Evolutionary conservation across 1,140 invertebrate species (phyloP).

Genomic region (Calycopis cecrops): DNA sequence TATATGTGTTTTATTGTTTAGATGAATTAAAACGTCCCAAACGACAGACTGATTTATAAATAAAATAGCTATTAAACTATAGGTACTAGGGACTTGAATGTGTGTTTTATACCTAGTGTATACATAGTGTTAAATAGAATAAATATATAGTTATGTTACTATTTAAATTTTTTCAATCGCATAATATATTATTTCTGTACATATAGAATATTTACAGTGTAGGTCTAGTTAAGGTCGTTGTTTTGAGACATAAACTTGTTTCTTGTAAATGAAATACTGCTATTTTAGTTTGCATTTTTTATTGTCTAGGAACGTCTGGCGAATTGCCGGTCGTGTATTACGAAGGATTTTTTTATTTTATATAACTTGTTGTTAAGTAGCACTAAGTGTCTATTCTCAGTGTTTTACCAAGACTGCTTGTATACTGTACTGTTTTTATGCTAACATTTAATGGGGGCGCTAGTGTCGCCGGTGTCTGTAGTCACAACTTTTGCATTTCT

Average conservation of each 20-base stretch:
- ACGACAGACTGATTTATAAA: conserved; percentile 73
- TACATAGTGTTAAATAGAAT: conserved; percentile 69
- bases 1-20: conserved; percentile 65
- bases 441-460: conserved; percentile 49
- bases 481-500: conserved; percentile 73
- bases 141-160: conserved; percentile 68
- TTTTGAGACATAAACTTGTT: conserved; percentile 64
- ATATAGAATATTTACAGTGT: conserved; percentile 60
- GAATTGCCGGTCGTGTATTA: conserved; percentile 52
- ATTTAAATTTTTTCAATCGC: conserved; percentile 65
- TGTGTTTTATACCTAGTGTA: conserved; percentile 74
- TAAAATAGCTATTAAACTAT: conserved; percentile 57
- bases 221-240: conserved; percentile 49
- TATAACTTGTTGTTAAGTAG: conserved; percentile 69
- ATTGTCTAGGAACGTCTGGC: conserved; percentile 54
- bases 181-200: conserved; percentile 73
- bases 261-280: conserved; percentile 71
- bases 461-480: conserved; percentile 48
- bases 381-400: conserved; percentile 71
- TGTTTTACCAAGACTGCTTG: conserved; percentile 73
- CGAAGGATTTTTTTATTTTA: conserved; percentile 57
- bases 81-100: conserved; percentile 68
- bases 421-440: conserved; percentile 71
- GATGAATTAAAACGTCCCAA: conserved; percentile 74
- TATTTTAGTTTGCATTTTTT: conserved; percentile 75